Conservation (phyloP, 2,113 vertebrate species). For the Pardalotus punctatus region DNA sequence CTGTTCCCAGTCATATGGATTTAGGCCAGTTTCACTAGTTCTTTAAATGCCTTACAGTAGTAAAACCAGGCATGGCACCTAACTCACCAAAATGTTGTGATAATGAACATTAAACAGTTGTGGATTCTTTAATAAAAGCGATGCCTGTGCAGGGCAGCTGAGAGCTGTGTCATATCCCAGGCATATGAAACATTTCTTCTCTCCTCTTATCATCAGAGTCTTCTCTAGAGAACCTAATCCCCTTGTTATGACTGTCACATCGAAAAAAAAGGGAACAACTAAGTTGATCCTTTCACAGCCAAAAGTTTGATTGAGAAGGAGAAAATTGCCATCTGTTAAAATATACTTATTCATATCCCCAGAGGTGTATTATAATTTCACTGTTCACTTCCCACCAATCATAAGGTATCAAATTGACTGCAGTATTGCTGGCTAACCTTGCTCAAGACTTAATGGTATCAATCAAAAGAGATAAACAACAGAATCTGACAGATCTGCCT, state of each 20-base stretch:
- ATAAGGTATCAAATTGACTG: background rate
- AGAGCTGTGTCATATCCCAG: background rate
- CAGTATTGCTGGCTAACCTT: background rate
- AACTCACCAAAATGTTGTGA: background rate
- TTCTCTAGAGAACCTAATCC: background rate
- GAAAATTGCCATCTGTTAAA: background rate
- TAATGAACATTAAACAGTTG: background rate
- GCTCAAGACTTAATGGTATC: conserved; percentile 9
- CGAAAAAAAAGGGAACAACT: background rate
- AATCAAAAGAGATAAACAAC: conserved; percentile 45
- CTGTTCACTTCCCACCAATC: conserved; percentile 23
- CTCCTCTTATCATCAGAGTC: background rate
- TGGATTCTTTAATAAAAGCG: background rate
- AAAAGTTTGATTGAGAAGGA: background rate
- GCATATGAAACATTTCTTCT: background rate
- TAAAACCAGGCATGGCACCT: background rate
- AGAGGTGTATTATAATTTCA: conserved; percentile 34
- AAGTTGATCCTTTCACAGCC: background rate
- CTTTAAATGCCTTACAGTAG: background rate
- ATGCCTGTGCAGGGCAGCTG: background rate
- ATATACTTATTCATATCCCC: background rate
- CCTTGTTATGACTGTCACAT: background rate
- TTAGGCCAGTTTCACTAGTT: background rate
- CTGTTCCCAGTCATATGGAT: background rate
- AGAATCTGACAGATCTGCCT: conserved; percentile 26